Evolutionary conservation across 2,113 vertebrate genomes (phyloP), one percentile per base, ranked within the genome.

Genomic region (Pionites leucogaster): DNA sequence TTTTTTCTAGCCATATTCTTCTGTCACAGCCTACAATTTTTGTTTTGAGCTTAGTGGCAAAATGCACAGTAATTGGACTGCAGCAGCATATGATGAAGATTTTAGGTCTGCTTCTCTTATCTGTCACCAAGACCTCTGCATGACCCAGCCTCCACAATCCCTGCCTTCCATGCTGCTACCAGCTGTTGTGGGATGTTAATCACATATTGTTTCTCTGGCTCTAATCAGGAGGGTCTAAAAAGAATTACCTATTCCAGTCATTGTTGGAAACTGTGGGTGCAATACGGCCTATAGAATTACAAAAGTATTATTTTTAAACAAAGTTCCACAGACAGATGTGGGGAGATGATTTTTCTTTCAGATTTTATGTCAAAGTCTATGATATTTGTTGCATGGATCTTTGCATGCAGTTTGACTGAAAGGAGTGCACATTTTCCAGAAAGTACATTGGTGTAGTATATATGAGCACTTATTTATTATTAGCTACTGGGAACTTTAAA

Each of bases 61-160:
- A 90, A 94, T 85, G 52, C 44, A 87, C 74, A 65, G 46, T 95
- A 96, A 88, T 79, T 92, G 65, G 74, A 47, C 74, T 93, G 49
- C 37, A 44, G 81, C 62, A 85, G 41, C 46, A 19, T 35, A 53
- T 63, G 77, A 90, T 79, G 83, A 92, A 90, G 52, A 88, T 65
- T 88, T 94, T 72, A 82, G 41, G 57, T 67, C n/a, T 89, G 53
- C 31, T 89, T 86, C 67, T 62, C 77, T 70, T 78, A 67, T 77
- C 55, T 57, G 53, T 92, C 86, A 87, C 72, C 10, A 33, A 95
- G 91, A 90, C 83, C 83, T 92, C 47, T 69, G 37, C 1, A 1
- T 88, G 49, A 94, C 86, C 86, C 2, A 1, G 33, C 49, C 88
- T 89, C 65, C 4, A 15, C 28, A 92, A 27, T 63, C 47, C 88